Evolutionary conservation across 2,797 vertebrate genomes (phyloP).

Genomic region (Epinephelus coioides): DNA sequence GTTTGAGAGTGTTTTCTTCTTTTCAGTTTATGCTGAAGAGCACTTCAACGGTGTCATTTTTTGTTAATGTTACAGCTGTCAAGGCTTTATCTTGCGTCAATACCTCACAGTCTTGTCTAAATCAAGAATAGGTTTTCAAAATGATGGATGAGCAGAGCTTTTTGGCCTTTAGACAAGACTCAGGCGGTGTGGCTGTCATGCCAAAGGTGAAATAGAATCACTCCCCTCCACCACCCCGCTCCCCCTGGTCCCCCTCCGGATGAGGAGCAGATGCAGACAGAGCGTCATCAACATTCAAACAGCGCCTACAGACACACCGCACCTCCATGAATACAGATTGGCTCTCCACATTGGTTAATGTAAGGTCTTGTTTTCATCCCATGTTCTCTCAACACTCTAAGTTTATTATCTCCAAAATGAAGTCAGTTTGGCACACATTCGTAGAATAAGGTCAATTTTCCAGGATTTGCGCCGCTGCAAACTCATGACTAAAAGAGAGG

Average conservation of each 20-base stretch:
- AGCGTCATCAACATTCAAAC: slow-evolving; percentile 70
- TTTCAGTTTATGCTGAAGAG: slow-evolving; percentile 13
- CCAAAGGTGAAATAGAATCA: slow-evolving; percentile 73
- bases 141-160: slow-evolving; percentile 61
- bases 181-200: slow-evolving; percentile 50
- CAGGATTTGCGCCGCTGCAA: slow-evolving; percentile 27
- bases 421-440: slow-evolving; percentile 45
- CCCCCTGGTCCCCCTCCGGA: slow-evolving; percentile 17
- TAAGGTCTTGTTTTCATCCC: slow-evolving; percentile 63
- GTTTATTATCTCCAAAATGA: slow-evolving; percentile 68
- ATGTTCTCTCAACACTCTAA: slow-evolving; percentile 27
- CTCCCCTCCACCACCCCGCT: not conserved
- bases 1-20: not conserved
- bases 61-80: slow-evolving; percentile 33
- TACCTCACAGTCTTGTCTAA: slow-evolving; percentile 23
- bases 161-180: slow-evolving; percentile 61
- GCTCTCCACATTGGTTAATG: slow-evolving; percentile 60
- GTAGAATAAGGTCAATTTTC: slow-evolving; percentile 54
- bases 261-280: slow-evolving; percentile 65
- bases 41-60: slow-evolving; percentile 29
- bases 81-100: slow-evolving; percentile 16
- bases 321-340: slow-evolving; percentile 75
- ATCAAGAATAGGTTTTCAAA: slow-evolving; percentile 33
- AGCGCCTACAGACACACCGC: slow-evolving; percentile 42
- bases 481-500: not conserved